Conservation (phyloP, 1,140 invertebrate species). For the Drosophila insularis region DNA sequence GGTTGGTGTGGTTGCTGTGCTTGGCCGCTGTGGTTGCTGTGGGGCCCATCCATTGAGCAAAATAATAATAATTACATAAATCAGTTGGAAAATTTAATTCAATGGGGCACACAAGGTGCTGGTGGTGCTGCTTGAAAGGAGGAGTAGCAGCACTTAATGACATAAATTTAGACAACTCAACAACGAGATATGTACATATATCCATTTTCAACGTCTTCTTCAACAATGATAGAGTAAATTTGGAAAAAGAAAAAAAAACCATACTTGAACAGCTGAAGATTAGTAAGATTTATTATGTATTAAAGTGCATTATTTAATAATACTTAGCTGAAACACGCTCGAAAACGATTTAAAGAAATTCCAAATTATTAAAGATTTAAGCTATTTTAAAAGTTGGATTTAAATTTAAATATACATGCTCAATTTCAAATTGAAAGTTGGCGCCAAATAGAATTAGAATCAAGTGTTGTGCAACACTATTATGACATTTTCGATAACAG, state of each 20-base stretch:
- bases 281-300: no score
- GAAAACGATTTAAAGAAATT: no score
- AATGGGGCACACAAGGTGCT: slow-evolving; percentile 6
- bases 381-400: no score
- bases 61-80: slow-evolving; percentile 12
- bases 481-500: not conserved
- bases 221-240: not conserved
- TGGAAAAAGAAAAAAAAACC: not conserved
- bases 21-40: slow-evolving; percentile 5
- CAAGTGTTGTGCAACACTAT: no score
- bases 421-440: no score
- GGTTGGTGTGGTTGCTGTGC: not conserved
- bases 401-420: no score
- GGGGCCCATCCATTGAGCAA: slow-evolving; percentile 8
- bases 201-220: not conserved
- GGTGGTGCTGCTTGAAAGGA: slow-evolving; percentile 11
- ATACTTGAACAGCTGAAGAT: not conserved
- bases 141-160: slow-evolving; percentile 7
- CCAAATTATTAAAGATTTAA: no score
- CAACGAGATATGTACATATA: not conserved
- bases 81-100: slow-evolving; percentile 22
- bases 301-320: no score
- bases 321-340: no score
- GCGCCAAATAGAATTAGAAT: no score
- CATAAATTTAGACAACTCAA: slow-evolving; percentile 10